Percentiles rank a stretch among this genome's conserved stretches.
Conservation (phyloP, 2,797 vertebrate genomes). For the Atherinosoma microstoma region DNA sequence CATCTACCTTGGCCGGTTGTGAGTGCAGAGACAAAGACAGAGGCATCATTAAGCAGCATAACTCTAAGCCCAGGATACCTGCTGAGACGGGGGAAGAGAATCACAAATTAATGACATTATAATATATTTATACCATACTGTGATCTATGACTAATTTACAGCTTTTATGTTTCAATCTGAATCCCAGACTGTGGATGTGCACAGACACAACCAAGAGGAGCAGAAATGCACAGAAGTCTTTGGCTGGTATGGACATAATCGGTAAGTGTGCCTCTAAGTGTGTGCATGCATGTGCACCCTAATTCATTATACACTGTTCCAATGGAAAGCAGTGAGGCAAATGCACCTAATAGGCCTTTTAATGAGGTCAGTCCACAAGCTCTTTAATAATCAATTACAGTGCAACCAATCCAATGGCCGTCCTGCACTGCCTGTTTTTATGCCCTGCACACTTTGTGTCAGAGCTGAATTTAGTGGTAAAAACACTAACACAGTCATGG, state of each 20-base stretch:
- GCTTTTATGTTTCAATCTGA: neutral
- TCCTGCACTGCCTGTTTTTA: neutral
- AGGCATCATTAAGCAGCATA: too few species aligned
- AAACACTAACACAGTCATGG: neutral
- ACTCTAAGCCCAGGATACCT: too few species aligned
- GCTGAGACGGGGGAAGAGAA: too few species aligned
- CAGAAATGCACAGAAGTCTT: neutral
- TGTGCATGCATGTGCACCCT: neutral
- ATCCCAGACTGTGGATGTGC: neutral
- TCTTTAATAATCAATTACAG: constrained; percentile 28
- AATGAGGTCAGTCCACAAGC: constrained; percentile 20
- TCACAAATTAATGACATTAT: too few species aligned
- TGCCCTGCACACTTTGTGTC: neutral
- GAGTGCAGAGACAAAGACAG: too few species aligned
- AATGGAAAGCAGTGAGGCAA: neutral
- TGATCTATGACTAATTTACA: neutral
- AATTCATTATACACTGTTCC: constrained; percentile 23
- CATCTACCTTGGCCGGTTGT: too few species aligned
- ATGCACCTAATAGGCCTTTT: constrained; percentile 16
- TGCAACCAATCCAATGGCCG: neutral
- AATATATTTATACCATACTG: too few species aligned
- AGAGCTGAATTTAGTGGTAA: neutral
- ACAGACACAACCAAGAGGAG: neutral
- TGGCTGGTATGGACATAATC: too few species aligned
- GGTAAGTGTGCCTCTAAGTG: neutral